Percentiles rank a stretch among this genome's conserved stretches.
These are phyloP conservation scores for Daktulosphaira vitifoliae DNA, from an alignment of 1,140 invertebrate species.

Conservation along the genomic window DNA sequence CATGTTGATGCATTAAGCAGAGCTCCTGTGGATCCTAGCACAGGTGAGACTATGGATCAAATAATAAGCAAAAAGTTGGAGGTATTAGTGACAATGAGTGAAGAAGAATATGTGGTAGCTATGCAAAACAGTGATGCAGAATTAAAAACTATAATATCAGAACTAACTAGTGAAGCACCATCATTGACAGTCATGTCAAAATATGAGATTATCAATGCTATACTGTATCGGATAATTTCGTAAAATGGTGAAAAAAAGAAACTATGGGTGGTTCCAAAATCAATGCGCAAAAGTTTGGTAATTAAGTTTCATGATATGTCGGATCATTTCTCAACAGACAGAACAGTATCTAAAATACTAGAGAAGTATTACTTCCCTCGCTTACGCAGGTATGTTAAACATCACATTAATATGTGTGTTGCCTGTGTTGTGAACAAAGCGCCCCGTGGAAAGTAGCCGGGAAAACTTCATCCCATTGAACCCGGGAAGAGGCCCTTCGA, in stretches of 20 bases:
- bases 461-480: background rate
- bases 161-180: no score
- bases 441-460: background rate
- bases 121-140: no score
- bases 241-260: background rate
- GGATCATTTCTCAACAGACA: background rate
- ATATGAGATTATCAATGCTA: no score
- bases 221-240: background rate
- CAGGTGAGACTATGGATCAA: no score
- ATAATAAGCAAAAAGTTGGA: no score
- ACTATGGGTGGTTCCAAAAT: constrained; percentile 7
- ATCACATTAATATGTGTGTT: background rate
- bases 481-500: constrained; percentile 7
- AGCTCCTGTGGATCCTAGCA: background rate
- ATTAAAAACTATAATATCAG: no score
- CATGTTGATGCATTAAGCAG: constrained; percentile 44
- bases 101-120: no score
- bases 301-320: background rate
- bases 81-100: no score
- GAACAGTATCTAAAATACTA: background rate
- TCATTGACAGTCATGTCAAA: no score
- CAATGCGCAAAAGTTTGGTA: background rate
- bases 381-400: background rate
- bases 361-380: background rate
- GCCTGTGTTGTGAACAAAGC: background rate